These are phyloP conservation scores for Drosophila pegasa DNA, from an alignment of 2,888 invertebrate species.

Conservation along the genomic window DNA sequence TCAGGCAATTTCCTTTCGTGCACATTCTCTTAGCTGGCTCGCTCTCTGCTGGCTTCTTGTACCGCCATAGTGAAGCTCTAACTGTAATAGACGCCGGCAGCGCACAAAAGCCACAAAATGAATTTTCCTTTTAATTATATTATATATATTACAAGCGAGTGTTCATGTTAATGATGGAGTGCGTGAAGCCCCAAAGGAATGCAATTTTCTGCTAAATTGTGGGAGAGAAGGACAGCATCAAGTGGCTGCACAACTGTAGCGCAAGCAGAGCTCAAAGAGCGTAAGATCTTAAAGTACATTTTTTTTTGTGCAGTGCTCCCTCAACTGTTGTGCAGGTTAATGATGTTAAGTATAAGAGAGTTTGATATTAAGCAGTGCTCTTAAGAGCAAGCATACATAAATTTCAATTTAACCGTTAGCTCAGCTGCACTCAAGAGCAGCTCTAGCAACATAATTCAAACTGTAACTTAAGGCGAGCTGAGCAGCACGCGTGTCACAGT, in stretches of 20 bases:
- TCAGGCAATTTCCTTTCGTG: neutral
- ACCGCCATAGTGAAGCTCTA: no score
- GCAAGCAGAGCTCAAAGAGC: neutral
- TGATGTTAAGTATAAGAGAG: no score
- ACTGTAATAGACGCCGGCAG: neutral
- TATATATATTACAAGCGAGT: conserved; percentile 2
- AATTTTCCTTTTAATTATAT: conserved; percentile 12
- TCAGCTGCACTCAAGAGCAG: neutral
- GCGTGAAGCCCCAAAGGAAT: conserved; percentile 14
- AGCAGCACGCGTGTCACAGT: neutral
- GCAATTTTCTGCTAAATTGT: neutral
- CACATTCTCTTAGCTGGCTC: neutral
- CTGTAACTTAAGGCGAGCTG: neutral
- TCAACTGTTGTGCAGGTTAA: neutral
- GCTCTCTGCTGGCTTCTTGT: neutral
- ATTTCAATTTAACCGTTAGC: conserved; percentile 7
- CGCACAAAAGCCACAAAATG: conserved; percentile 11
- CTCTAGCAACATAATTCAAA: neutral
- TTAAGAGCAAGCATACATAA: neutral
- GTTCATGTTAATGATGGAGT: conserved; percentile 11
- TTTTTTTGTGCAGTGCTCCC: neutral
- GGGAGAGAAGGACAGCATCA: neutral
- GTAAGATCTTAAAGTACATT: neutral
- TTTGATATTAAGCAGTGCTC: neutral
- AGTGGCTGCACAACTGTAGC: neutral